Evolutionary conservation across 2,113 vertebrate genomes (phyloP).

Genomic region (Hiodon alosoides): DNA sequence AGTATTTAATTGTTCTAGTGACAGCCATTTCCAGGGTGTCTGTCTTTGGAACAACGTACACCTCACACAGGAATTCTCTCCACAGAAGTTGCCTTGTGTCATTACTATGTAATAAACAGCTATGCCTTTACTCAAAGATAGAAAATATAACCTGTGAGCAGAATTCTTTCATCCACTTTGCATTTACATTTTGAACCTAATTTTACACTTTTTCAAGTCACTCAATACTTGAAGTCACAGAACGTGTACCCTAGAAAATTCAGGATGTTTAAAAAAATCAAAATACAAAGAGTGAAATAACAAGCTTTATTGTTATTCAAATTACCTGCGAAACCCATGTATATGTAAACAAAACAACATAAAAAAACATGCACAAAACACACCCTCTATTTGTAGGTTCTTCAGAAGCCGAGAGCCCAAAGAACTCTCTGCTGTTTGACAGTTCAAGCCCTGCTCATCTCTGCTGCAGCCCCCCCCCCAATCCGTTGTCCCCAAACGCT

Average conservation of each 20-base stretch:
- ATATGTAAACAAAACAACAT: slow-evolving; percentile 54
- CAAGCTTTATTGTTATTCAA: slow-evolving; percentile 57
- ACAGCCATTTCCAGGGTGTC: too few species aligned
- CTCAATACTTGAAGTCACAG: neutral
- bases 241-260: neutral
- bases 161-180: too few species aligned
- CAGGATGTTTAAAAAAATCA: slow-evolving; percentile 28
- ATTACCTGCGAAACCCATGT: slow-evolving; percentile 47
- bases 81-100: too few species aligned
- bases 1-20: too few species aligned
- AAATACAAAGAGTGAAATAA: slow-evolving; percentile 58
- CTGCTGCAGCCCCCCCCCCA: slow-evolving; percentile 32
- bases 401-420: slow-evolving; percentile 52
- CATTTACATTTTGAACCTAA: neutral
- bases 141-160: too few species aligned
- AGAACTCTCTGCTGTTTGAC: slow-evolving; percentile 39
- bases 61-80: too few species aligned
- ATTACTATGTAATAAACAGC: too few species aligned
- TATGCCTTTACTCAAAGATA: too few species aligned
- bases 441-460: slow-evolving; percentile 10
- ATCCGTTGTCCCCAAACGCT: slow-evolving; percentile 44
- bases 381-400: slow-evolving; percentile 60
- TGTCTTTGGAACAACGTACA: too few species aligned
- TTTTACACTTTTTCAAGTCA: slow-evolving; percentile 2
- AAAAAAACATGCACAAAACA: slow-evolving; percentile 42